Conservation (phyloP, 1,140 invertebrate species). For the Drosophila sp. region DNA sequence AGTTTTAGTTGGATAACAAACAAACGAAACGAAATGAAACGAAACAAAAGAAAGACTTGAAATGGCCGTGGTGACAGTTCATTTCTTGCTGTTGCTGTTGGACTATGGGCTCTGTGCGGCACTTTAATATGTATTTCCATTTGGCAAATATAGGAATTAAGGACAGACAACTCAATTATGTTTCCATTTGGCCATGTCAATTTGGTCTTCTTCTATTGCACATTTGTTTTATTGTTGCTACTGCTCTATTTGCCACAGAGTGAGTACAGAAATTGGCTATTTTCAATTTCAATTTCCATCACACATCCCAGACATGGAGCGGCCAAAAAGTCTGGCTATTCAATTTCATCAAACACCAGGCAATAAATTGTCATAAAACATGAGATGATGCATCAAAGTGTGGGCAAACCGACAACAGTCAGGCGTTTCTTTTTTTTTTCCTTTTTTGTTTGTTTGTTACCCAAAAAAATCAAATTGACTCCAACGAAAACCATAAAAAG, state of each 20-base stretch:
- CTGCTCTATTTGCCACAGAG: conserved; percentile 33
- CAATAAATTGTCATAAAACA: conserved; percentile 71
- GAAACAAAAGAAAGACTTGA: conserved; percentile 34
- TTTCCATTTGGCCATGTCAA: conserved; percentile 11
- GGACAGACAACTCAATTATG: conserved; percentile 49
- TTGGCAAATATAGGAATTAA: conserved; percentile 24
- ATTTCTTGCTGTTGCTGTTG: conserved; percentile 21
- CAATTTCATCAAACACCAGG: conserved; percentile 73
- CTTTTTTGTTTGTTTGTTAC: too few relatives aligned
- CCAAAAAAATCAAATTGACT: conserved; percentile 34
- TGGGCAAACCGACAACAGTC: conserved; percentile 18
- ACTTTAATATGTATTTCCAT: conserved; percentile 11
- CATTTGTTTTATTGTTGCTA: conserved; percentile 12
- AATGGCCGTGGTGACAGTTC: conserved; percentile 48
- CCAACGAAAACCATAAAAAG: conserved; percentile 10
- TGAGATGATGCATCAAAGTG: conserved; percentile 34
- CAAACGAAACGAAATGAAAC: conserved; percentile 3
- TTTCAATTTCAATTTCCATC: conserved; percentile 59
- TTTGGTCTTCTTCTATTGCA: conserved; percentile 22
- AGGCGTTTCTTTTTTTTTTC: neutral
- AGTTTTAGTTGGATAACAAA: conserved; percentile 50
- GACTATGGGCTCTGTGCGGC: conserved; percentile 3
- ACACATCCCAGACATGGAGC: conserved; percentile 2
- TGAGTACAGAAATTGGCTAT: conserved; percentile 41
- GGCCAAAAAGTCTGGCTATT: conserved; percentile 46